Evolutionary conservation across 2,888 invertebrate genomes (phyloP).

Genomic region (Belgica antarctica): DNA sequence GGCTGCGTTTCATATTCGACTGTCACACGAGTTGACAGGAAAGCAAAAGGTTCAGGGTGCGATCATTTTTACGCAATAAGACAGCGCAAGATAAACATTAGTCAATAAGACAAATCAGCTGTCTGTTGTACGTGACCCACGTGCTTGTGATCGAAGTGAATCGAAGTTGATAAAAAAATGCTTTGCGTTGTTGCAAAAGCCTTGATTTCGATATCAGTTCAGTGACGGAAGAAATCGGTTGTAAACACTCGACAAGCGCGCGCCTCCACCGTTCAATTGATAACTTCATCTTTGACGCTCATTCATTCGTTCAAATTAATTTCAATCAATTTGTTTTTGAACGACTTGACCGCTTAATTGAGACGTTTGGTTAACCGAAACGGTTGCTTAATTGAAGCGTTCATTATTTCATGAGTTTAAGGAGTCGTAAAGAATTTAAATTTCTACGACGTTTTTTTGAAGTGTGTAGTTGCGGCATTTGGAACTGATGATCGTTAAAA

Average conservation of each 20-base stretch:
- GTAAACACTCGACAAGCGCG: neutral
- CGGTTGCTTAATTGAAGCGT: neutral
- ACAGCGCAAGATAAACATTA: too few relatives aligned
- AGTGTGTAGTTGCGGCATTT: too few relatives aligned
- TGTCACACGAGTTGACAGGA: too few relatives aligned
- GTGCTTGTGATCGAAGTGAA: neutral
- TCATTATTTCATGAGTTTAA: neutral
- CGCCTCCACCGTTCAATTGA: neutral
- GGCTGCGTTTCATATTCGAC: too few relatives aligned
- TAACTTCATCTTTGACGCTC: neutral
- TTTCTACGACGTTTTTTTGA: too few relatives aligned
- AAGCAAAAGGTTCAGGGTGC: too few relatives aligned
- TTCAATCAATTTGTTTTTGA: neutral
- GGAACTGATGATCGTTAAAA: too few relatives aligned
- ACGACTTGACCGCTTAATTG: neutral
- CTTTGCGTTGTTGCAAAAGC: neutral
- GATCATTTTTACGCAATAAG: too few relatives aligned
- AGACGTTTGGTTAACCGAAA: neutral
- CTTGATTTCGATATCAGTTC: neutral
- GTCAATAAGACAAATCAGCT: too few relatives aligned
- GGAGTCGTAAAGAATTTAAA: too few relatives aligned
- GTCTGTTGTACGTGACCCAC: neutral
- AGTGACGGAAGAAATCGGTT: neutral
- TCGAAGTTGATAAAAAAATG: neutral
- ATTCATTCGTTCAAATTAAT: constrained; percentile 2